phyloP scores from a whole-genome alignment of 2,113 vertebrate species.

The Todiramphus chloris region DNA sequence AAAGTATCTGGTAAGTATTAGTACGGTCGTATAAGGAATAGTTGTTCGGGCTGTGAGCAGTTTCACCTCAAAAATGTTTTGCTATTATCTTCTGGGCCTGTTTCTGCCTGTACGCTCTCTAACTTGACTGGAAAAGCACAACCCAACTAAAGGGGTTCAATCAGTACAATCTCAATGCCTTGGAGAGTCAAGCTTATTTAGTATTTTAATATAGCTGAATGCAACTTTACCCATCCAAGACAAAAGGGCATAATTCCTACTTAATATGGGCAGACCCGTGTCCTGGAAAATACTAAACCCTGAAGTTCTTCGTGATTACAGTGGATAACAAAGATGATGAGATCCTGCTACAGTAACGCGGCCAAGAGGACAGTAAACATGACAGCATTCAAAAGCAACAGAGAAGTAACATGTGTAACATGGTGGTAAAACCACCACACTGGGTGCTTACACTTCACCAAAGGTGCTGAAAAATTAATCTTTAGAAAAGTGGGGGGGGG shows the following conservation, averaged over 20 bases:
- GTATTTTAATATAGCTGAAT: background rate
- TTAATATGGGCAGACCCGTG: background rate
- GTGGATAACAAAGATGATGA: background rate
- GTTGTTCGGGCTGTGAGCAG: background rate
- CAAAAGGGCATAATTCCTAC: background rate
- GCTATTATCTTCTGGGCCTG: background rate
- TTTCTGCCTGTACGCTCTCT: background rate
- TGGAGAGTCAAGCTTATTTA: background rate
- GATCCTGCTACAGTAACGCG: background rate
- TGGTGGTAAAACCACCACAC: background rate
- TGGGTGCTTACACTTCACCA: background rate
- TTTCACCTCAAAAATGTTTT: background rate
- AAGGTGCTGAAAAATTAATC: background rate
- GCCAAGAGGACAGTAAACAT: background rate
- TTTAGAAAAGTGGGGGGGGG: background rate
- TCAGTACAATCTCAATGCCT: background rate
- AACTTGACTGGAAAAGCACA: background rate
- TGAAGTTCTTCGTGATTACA: background rate
- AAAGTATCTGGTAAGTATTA: background rate
- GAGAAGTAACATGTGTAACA: background rate
- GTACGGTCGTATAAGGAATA: background rate
- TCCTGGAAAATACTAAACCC: background rate
- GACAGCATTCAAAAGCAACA: background rate
- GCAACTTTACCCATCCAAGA: background rate
- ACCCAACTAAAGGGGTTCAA: too few relatives aligned